Conservation (phyloP, 2,113 vertebrate species). For the Misgurnus anguillicaudatus region DNA sequence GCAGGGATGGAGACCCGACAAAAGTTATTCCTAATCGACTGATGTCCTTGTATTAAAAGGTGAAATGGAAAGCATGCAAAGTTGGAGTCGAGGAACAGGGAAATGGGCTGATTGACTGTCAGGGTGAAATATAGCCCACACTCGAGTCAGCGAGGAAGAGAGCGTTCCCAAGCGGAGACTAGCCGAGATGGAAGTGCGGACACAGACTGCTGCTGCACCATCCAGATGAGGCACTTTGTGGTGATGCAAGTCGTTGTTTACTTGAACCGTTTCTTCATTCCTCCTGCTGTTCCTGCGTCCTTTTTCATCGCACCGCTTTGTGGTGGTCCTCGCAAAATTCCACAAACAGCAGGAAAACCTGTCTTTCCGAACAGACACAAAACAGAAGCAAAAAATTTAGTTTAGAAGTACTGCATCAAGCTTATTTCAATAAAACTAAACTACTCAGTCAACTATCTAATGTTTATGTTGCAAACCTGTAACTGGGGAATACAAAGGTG, state of each 20-base stretch:
- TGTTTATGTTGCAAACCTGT: slow-evolving; percentile 47
- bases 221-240: slow-evolving; percentile 70
- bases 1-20: slow-evolving; percentile 3
- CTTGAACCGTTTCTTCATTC: slow-evolving; percentile 65
- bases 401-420: background rate
- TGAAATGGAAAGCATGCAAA: slow-evolving; percentile 34
- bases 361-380: slow-evolving; percentile 54
- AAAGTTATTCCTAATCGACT: slow-evolving; percentile 55
- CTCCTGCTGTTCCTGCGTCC: slow-evolving; percentile 41
- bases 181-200: slow-evolving; percentile 36
- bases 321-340: slow-evolving; percentile 51
- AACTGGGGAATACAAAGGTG: slow-evolving; percentile 36
- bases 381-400: slow-evolving; percentile 48
- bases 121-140: slow-evolving; percentile 66
- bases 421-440: slow-evolving; percentile 5
- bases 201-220: slow-evolving; percentile 58
- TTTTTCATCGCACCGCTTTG: slow-evolving; percentile 40
- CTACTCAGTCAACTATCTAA: background rate
- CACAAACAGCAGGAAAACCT: slow-evolving; percentile 47
- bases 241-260: slow-evolving; percentile 62
- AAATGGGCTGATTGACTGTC: slow-evolving; percentile 64
- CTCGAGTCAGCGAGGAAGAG: slow-evolving; percentile 51
- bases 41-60: slow-evolving; percentile 59
- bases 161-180: slow-evolving; percentile 29
- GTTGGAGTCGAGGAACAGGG: slow-evolving; percentile 57